Evolutionary conservation across 2,888 invertebrate species (phyloP), one percentile per base, ranked within the genome.

Genomic region (Bursaphelenchus okinawaensis): DNA sequence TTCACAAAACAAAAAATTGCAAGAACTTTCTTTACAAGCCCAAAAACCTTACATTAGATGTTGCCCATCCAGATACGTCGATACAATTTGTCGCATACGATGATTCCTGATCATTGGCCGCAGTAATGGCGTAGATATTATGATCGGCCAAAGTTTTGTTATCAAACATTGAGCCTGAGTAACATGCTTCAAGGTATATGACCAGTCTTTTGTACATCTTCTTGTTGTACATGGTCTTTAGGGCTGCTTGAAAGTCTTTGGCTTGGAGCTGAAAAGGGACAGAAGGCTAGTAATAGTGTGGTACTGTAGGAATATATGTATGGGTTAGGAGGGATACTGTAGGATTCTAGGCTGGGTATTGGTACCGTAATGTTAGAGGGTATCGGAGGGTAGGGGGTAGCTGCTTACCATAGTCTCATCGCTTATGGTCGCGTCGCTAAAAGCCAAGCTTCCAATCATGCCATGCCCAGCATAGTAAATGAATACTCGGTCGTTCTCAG

Each of bases 381-480:
- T n/a, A n/a, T n/a, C n/a, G n/a, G n/a, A n/a, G n/a, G n/a, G n/a
- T n/a, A n/a, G n/a, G n/a, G n/a, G n/a, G n/a, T n/a, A n/a, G n/a
- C n/a, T n/a, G n/a, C n/a, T n/a, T n/a, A n/a, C n/a, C n/a, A n/a
- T n/a, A n/a, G n/a, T n/a, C n/a, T n/a, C n/a, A n/a, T n/a, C n/a
- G n/a, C n/a, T n/a, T n/a, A n/a, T n/a, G 54, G 82, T 76, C 16
- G 85, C 79, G n/a, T 31, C 16, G 1, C 12, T 16, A 8, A n/a
- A n/a, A 7, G 19, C 16, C 20, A 28, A 51, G 40, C 31, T 27
- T 29, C 26, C 27, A 52, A 51, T n/a, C n/a, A n/a, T 24, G 58
- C 88, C 88, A 78, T 88, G 88, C 77, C 88, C 88, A 26, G 85
- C 86, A 83, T 87, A 87, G 82, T 87, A 87, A 52, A 88, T 84